phyloP scores from a whole-genome alignment of 2,888 invertebrate genomes.

The Hyposoter dolosus region DNA sequence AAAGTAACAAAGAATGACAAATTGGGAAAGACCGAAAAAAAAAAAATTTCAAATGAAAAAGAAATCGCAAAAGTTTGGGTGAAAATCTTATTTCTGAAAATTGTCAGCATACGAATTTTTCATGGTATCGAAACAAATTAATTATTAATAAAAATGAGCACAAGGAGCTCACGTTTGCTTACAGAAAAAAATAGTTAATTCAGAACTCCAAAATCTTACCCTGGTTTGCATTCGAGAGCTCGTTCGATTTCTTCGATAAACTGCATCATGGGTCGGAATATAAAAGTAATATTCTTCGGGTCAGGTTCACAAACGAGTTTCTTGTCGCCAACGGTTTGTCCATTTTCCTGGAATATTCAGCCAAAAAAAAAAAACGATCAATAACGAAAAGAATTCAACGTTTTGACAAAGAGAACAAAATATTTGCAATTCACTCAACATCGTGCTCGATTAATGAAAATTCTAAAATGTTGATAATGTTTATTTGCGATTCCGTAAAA shows the following conservation, averaged over 20 bases:
- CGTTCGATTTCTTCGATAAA: slow-evolving; percentile 94
- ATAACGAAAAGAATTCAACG: not conserved
- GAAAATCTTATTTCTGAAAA: not conserved
- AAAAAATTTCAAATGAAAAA: too few species aligned
- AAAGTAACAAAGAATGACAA: too few species aligned
- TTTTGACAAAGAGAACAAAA: not conserved
- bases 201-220: slow-evolving; percentile 86
- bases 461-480: too few species aligned
- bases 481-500: too few species aligned
- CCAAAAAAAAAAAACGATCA: slow-evolving; percentile 5
- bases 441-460: too few species aligned
- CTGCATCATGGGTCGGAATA: slow-evolving; percentile 93
- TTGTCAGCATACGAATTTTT: slow-evolving; percentile 25
- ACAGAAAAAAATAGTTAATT: too few species aligned
- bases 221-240: slow-evolving; percentile 86
- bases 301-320: slow-evolving; percentile 92
- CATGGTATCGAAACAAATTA: too few species aligned
- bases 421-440: not conserved
- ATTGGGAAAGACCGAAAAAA: too few species aligned
- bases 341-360: slow-evolving; percentile 73
- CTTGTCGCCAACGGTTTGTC: slow-evolving; percentile 82
- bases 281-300: slow-evolving; percentile 90
- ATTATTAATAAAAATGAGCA: too few species aligned
- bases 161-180: too few species aligned
- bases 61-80: too few species aligned